phyloP scores from a whole-genome alignment of 2,888 invertebrate genomes.

The Helicoverpa assulta region DNA sequence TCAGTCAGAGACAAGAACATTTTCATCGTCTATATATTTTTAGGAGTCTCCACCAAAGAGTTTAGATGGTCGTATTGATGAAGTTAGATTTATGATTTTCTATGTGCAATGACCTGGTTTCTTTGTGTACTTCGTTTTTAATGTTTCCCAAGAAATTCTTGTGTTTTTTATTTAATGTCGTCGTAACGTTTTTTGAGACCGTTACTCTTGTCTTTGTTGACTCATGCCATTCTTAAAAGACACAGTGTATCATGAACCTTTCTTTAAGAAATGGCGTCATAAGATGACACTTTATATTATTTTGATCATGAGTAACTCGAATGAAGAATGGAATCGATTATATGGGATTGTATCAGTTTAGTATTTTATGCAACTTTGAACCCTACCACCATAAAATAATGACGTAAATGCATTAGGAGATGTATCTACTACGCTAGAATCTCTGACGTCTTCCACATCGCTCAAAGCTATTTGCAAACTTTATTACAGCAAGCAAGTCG shows the following conservation, averaged over 20 bases:
- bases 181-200: constrained; percentile 20
- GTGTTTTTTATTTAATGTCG: constrained; percentile 11
- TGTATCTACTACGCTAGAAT: neutral
- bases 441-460: neutral
- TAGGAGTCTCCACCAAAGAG: neutral
- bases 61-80: constrained; percentile 20
- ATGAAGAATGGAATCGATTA: neutral
- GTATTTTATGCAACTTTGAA: neutral
- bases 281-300: neutral
- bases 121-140: constrained; percentile 15
- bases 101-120: constrained; percentile 44
- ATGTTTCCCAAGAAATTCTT: constrained; percentile 26
- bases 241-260: constrained; percentile 12
- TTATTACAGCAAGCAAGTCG: constrained; percentile 1
- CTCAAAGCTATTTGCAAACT: constrained; percentile 1
- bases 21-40: constrained; percentile 16
- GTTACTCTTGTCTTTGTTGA: constrained; percentile 21
- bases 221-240: constrained; percentile 16
- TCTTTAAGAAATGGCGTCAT: constrained; percentile 17
- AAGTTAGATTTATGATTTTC: constrained; percentile 6
- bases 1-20: neutral
- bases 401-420: neutral
- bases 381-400: constrained; percentile 2
- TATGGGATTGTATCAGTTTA: neutral
- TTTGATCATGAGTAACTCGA: neutral